Conservation (phyloP, 1,140 invertebrate genomes). For the Drosophila rufa region DNA sequence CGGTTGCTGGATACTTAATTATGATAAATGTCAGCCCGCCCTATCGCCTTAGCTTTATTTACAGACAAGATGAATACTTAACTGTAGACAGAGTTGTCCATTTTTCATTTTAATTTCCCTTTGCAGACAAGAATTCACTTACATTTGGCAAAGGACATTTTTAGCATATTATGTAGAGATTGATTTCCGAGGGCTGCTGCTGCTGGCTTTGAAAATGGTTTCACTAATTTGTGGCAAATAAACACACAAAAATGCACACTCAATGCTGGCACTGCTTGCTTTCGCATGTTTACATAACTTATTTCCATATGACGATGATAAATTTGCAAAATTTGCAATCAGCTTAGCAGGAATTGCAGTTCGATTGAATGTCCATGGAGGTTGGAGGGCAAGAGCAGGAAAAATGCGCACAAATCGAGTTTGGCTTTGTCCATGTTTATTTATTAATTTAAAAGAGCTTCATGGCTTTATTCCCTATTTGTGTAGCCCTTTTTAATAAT, state of each 20-base stretch:
- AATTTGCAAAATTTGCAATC: conserved; percentile 16
- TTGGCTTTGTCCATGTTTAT: not conserved
- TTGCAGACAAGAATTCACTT: conserved; percentile 8
- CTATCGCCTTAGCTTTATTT: too few relatives aligned
- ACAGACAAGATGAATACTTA: too few relatives aligned
- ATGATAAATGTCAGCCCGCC: too few relatives aligned
- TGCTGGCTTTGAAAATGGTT: not conserved
- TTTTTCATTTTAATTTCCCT: conserved; percentile 13
- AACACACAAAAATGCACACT: conserved; percentile 8
- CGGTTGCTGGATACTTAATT: too few relatives aligned
- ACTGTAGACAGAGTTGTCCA: too few relatives aligned
- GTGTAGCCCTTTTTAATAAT: not conserved
- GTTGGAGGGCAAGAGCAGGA: not conserved
- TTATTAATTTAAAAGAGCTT: not conserved
- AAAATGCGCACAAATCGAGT: not conserved
- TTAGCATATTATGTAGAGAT: not conserved
- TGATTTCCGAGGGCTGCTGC: not conserved
- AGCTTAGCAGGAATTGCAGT: conserved; percentile 7
- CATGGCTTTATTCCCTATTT: too few relatives aligned
- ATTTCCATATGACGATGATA: conserved; percentile 8
- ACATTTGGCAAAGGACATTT: not conserved
- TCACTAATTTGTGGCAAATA: conserved; percentile 19
- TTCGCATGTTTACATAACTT: conserved; percentile 13
- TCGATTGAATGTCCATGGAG: not conserved
- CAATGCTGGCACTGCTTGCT: not conserved